phyloP scores from a whole-genome alignment of 2,113 vertebrate species.

The Carassius gibelio region DNA sequence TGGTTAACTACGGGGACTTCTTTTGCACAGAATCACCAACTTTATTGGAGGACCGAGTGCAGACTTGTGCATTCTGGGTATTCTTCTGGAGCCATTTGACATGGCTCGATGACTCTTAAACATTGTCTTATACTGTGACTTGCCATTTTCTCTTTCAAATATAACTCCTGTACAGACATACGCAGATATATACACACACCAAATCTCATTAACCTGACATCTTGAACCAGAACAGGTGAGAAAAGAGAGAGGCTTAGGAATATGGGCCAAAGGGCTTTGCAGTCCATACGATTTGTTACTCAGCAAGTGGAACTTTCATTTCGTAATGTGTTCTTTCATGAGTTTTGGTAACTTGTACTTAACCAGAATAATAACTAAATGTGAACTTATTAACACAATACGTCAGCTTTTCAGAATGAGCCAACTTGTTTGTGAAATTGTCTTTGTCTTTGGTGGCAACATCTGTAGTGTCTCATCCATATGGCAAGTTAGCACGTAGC shows the following conservation, averaged over 20 bases:
- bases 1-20: neutral
- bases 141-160: constrained; percentile 20
- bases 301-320: constrained; percentile 23
- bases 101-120: constrained; percentile 25
- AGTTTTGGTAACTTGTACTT: constrained; percentile 14
- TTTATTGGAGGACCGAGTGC: neutral
- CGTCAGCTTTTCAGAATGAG: constrained; percentile 9
- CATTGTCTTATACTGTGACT: constrained; percentile 32
- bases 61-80: constrained; percentile 21
- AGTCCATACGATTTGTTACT: constrained; percentile 24
- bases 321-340: constrained; percentile 32
- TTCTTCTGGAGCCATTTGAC: neutral
- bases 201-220: constrained; percentile 15
- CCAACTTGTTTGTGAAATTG: constrained; percentile 38
- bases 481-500: constrained; percentile 12
- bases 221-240: neutral
- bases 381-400: neutral
- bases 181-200: constrained; percentile 7
- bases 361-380: constrained; percentile 19
- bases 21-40: constrained; percentile 6
- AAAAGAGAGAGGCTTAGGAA: constrained; percentile 21
- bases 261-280: constrained; percentile 1
- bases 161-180: constrained; percentile 30
- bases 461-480: constrained; percentile 20
- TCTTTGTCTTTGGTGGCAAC: constrained; percentile 31